Evolutionary conservation across 2,888 invertebrate species (phyloP).

Genomic region (Andrena dorsata): DNA sequence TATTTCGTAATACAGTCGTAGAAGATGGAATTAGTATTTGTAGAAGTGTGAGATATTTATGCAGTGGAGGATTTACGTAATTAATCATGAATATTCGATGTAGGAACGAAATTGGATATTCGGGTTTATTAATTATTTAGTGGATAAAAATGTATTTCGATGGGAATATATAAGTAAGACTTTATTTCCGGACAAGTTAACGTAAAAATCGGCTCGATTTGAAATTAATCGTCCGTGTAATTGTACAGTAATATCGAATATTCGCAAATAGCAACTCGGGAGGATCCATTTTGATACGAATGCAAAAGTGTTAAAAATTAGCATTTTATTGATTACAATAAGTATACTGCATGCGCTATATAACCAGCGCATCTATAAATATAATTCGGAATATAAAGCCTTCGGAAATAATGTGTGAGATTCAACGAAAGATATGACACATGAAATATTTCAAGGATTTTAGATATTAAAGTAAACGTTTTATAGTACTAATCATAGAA

Average conservation of each 20-base stretch:
- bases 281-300: slow-evolving; percentile 74
- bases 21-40: background rate
- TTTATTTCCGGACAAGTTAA: background rate
- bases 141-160: background rate
- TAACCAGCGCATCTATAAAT: slow-evolving; percentile 64
- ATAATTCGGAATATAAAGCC: slow-evolving; percentile 53
- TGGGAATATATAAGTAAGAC: background rate
- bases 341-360: slow-evolving; percentile 62
- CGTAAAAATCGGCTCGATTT: background rate
- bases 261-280: slow-evolving; percentile 14
- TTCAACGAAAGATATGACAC: slow-evolving; percentile 2
- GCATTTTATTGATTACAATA: slow-evolving; percentile 84
- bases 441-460: slow-evolving; percentile 2
- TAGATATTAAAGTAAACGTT: slow-evolving; percentile 6
- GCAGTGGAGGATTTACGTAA: background rate
- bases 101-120: background rate
- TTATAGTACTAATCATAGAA: background rate
- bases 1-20: background rate
- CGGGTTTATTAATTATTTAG: background rate
- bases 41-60: background rate
- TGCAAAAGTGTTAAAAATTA: slow-evolving; percentile 84
- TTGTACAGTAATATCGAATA: slow-evolving; percentile 6
- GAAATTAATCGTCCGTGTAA: background rate
- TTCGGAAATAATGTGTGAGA: slow-evolving; percentile 18
- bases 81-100: background rate